These are phyloP conservation scores for Corythornis vintsioides DNA, from an alignment of 2,113 vertebrate species.

Conservation along the genomic window DNA sequence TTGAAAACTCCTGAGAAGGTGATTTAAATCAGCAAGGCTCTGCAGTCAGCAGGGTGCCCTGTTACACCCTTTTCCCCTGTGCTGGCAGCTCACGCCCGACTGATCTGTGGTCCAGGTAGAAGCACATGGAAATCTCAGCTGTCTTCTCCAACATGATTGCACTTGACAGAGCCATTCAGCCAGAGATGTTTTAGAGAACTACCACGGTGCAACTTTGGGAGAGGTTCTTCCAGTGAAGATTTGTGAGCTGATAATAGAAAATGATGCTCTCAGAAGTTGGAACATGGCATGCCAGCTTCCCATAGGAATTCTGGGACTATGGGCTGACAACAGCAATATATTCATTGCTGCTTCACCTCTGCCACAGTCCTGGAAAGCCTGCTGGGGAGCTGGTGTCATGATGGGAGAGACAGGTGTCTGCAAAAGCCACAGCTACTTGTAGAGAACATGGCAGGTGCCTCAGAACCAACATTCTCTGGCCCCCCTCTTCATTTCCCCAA, in stretches of 20 bases:
- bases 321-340: background rate
- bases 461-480: background rate
- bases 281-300: background rate
- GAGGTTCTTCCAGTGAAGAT: background rate
- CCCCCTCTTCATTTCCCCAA: fast-evolving
- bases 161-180: slow-evolving; percentile 14
- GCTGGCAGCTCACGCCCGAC: background rate
- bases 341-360: background rate
- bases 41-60: background rate
- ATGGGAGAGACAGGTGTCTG: background rate
- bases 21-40: background rate
- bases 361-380: background rate
- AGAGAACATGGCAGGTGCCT: background rate
- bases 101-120: background rate
- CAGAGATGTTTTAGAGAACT: background rate
- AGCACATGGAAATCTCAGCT: slow-evolving; percentile 12
- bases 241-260: background rate
- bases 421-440: background rate
- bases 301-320: background rate
- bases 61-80: background rate
- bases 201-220: background rate
- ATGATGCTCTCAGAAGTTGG: background rate
- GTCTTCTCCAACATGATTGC: background rate
- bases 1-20: slow-evolving; percentile 9
- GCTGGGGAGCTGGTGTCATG: background rate